Evolutionary conservation across 2,888 invertebrate species (phyloP), one percentile per base, ranked within the genome.

Genomic region (Aelia acuminata): DNA sequence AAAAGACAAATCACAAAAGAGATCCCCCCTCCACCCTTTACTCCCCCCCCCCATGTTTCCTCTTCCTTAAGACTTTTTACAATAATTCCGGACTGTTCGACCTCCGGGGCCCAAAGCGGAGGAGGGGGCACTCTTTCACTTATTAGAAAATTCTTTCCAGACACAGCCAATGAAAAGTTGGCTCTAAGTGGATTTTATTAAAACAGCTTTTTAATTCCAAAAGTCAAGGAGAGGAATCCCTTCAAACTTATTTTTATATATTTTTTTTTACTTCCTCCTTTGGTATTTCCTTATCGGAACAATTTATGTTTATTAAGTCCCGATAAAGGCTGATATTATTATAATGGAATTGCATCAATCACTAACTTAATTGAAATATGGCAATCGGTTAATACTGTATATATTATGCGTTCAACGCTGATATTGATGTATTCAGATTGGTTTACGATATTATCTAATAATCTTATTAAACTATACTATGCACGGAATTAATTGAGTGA

Each of bases 101-200:
- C 80, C 80, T 80, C 80, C 80, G n/a, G 43, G 43, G 43, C 80
- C 39, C 80, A 35, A 18, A 35, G 50, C n/a, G n/a, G n/a, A n/a
- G 49, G 50, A 22, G 63, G 57, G 63, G 57, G 10, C 15, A 75
- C 53, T 88, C 75, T 88, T 87, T 88, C 86, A 75, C 84, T 88
- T 88, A 88, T 88, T 88, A 88, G 88, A 70, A 88, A 88, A 87
- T 88, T 87, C 87, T 88, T 86, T 50, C 80, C 48, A 53, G 88
- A 85, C 86, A 87, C 70, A 63, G 70, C 87, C 70, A 70, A 70
- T 43, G 87, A 70, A 87, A 87, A 87, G 43, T 87, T 87, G 43
- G 26, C 53, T 53, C 63, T 87, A 87, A 87, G 87, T 87, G 87
- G 87, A 53, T 85, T 85, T 88, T 88, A 88, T 88, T 88, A 88